A percentile compares a stretch with the other conserved stretches of the same genome.
phyloP scores from a whole-genome alignment of 2,888 invertebrate genomes.

The Phalangium opilio region DNA sequence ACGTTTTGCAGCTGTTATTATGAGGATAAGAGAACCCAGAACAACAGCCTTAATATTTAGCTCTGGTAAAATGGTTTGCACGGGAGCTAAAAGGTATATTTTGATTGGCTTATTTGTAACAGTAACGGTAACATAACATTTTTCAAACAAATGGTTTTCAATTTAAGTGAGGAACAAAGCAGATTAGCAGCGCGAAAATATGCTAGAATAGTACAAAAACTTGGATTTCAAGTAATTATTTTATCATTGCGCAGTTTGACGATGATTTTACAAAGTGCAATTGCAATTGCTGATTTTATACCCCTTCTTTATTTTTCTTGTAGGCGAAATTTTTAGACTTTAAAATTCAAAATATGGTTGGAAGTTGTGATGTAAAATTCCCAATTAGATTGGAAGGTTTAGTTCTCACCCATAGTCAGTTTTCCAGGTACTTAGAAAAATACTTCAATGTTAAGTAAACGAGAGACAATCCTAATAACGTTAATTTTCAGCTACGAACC shows the following conservation, averaged over 20 bases:
- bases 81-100: constrained; percentile 37
- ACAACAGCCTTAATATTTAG: constrained; percentile 43
- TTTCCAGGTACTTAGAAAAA: constrained; percentile 40
- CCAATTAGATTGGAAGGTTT: constrained; percentile 64
- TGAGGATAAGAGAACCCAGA: constrained; percentile 41
- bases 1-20: constrained; percentile 43
- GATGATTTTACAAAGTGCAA: no score
- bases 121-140: background rate
- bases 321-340: constrained; percentile 61
- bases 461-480: background rate
- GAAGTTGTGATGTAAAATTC: constrained; percentile 71
- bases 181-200: constrained; percentile 41
- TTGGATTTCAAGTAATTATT: constrained; percentile 35
- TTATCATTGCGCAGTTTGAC: no score
- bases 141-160: background rate
- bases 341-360: constrained; percentile 74
- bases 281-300: no score
- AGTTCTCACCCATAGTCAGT: constrained; percentile 65
- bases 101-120: no score
- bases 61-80: constrained; percentile 44
- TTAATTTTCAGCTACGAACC: constrained; percentile 75
- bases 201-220: constrained; percentile 41
- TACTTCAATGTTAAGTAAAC: background rate
- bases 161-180: constrained; percentile 35
- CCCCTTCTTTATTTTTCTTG: constrained; percentile 1